Conservation (phyloP, 2,888 invertebrate genomes). For the Plebejus argus region DNA sequence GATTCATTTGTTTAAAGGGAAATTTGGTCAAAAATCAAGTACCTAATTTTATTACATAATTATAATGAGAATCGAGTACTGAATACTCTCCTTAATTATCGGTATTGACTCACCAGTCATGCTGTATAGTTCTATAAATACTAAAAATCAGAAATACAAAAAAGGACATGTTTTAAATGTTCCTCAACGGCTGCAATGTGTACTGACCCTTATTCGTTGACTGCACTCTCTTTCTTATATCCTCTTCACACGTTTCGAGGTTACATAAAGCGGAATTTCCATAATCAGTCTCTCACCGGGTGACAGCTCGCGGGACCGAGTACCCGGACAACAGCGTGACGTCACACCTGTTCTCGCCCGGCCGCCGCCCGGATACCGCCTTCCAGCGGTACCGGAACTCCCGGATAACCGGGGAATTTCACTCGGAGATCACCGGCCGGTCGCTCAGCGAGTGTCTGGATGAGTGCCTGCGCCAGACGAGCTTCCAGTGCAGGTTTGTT, state of each 20-base stretch:
- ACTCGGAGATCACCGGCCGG: constrained; percentile 93
- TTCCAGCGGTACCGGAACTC: constrained; percentile 94
- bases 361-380: constrained; percentile 92
- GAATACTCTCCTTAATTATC: too few relatives aligned
- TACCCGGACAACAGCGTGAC: constrained; percentile 93
- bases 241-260: constrained; percentile 24
- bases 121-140: too few relatives aligned
- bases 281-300: constrained; percentile 80
- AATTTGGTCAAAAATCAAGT: too few relatives aligned
- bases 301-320: constrained; percentile 91
- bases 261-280: constrained; percentile 42
- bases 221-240: neutral
- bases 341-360: constrained; percentile 91
- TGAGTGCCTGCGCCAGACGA: constrained; percentile 93
- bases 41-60: too few relatives aligned
- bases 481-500: constrained; percentile 91
- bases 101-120: too few relatives aligned
- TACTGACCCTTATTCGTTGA: neutral
- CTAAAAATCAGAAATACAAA: too few relatives aligned
- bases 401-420: constrained; percentile 92
- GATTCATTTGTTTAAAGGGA: too few relatives aligned
- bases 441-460: constrained; percentile 94
- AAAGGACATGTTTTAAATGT: too few relatives aligned
- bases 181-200: neutral
- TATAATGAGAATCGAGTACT: too few relatives aligned